Conservation (phyloP, 2,888 invertebrate genomes). For the Hedychridium roseum region DNA sequence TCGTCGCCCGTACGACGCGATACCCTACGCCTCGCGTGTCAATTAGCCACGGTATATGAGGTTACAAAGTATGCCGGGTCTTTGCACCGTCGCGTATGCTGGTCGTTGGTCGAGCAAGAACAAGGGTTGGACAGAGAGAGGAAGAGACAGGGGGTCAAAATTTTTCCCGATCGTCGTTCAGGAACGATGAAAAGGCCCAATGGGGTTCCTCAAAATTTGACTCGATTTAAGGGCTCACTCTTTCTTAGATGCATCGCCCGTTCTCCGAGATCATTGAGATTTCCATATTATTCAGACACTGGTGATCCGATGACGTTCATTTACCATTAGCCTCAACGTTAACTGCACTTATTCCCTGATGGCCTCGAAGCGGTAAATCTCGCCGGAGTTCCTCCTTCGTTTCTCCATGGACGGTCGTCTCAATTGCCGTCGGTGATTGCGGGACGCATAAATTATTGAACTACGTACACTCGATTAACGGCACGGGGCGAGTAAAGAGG, state of each 20-base stretch:
- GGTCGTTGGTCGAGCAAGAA: no score
- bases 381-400: conserved; percentile 13
- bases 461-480: conserved; percentile 31
- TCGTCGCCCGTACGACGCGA: conserved; percentile 46
- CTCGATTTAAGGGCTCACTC: no score
- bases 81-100: conserved; percentile 36
- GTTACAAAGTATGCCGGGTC: conserved; percentile 48
- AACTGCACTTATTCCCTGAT: background rate
- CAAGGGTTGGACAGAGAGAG: no score
- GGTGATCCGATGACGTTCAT: no score
- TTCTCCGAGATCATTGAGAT: no score
- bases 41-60: conserved; percentile 54
- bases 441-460: conserved; percentile 37
- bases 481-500: conserved; percentile 2
- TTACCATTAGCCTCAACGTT: background rate
- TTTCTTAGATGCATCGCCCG: no score
- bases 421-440: conserved; percentile 36
- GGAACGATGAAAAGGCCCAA: no score
- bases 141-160: no score
- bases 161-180: no score
- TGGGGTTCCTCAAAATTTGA: no score
- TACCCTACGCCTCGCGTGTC: conserved; percentile 55
- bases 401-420: conserved; percentile 14
- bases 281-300: no score
- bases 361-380: conserved; percentile 29